A percentile compares a stretch with the other conserved stretches of the same genome.
These are phyloP conservation scores for Vimba vimba DNA, from an alignment of 2,113 vertebrate species.

Conservation along the genomic window DNA sequence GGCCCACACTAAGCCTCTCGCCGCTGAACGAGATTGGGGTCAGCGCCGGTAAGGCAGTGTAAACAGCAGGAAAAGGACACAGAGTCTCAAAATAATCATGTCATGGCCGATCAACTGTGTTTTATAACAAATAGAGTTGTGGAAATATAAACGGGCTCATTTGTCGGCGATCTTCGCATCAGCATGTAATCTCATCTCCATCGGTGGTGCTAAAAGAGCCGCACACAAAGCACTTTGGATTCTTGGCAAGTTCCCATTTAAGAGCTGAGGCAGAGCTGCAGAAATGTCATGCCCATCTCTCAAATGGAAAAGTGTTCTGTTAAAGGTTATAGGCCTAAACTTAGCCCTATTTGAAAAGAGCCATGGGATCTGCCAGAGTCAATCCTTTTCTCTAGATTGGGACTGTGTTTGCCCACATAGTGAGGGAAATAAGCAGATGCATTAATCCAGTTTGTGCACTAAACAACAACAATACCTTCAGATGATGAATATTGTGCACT, in stretches of 20 bases:
- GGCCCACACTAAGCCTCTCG: neutral
- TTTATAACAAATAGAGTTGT: constrained; percentile 56
- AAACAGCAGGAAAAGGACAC: constrained; percentile 50
- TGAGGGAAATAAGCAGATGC: neutral
- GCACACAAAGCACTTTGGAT: constrained; percentile 36
- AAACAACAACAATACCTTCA: neutral
- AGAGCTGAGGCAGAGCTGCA: constrained; percentile 1
- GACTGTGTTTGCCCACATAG: neutral
- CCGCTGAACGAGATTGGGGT: neutral
- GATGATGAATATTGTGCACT: neutral
- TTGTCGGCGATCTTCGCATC: constrained; percentile 55
- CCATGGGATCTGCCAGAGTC: constrained; percentile 28
- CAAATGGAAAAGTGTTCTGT: constrained; percentile 36
- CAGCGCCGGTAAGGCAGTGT: constrained; percentile 45
- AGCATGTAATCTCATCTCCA: constrained; percentile 57
- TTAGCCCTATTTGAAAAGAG: constrained; percentile 36
- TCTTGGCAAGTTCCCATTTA: constrained; percentile 25
- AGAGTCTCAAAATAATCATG: constrained; percentile 68
- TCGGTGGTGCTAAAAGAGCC: constrained; percentile 7
- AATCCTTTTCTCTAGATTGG: neutral
- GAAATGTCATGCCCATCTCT: constrained; percentile 50
- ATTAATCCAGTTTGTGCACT: constrained; percentile 3
- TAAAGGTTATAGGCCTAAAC: constrained; percentile 51
- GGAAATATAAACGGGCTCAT: constrained; percentile 34
- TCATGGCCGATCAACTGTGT: constrained; percentile 66